Percentiles rank a stretch among this genome's conserved stretches.
Evolutionary conservation across 2,888 invertebrate species (phyloP).

Genomic region (Phrixothrix hirtus): DNA sequence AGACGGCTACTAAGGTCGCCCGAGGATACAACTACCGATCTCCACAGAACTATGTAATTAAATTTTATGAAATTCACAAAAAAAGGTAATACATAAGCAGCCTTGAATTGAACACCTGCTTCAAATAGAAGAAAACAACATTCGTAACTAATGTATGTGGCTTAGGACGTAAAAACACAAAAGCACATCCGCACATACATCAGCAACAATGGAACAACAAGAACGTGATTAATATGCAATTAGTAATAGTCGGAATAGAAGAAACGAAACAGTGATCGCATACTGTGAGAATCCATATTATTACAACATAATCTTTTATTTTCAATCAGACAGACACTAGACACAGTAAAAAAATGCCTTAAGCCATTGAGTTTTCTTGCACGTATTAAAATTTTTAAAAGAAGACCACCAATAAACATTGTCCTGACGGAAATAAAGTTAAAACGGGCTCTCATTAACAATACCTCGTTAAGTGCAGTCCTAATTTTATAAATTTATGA

Average conservation of each 20-base stretch:
- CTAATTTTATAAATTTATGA: conserved; percentile 8
- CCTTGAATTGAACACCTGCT: conserved; percentile 32
- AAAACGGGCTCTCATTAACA: conserved; percentile 1
- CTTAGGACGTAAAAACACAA: conserved; percentile 13
- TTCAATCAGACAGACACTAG: conserved; percentile 6
- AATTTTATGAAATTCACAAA: conserved; percentile 35
- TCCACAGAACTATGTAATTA: conserved; percentile 37
- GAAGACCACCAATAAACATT: conserved; percentile 2
- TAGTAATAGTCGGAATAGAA: conserved; percentile 2
- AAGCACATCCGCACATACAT: conserved; percentile 17
- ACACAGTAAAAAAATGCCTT: conserved; percentile 2
- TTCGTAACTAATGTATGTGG: conserved; percentile 4
- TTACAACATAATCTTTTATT: conserved; percentile 2
- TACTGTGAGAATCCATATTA: conserved; percentile 7
- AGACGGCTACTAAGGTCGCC: conserved; percentile 28
- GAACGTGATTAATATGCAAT: conserved; percentile 20
- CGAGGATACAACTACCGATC: conserved; percentile 29
- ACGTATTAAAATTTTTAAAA: not conserved
- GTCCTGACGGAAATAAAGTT: conserved; percentile 1
- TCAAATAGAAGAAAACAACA: conserved; percentile 21
- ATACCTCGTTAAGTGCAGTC: conserved; percentile 1
- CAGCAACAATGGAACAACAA: conserved; percentile 10
- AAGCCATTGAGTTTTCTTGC: not conserved
- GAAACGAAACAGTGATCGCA: conserved; percentile 6
- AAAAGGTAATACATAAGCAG: conserved; percentile 28